Percentiles rank a stretch among this genome's conserved stretches.
Conservation (phyloP, 2,113 vertebrate species). For the Vombatus ursinus region DNA sequence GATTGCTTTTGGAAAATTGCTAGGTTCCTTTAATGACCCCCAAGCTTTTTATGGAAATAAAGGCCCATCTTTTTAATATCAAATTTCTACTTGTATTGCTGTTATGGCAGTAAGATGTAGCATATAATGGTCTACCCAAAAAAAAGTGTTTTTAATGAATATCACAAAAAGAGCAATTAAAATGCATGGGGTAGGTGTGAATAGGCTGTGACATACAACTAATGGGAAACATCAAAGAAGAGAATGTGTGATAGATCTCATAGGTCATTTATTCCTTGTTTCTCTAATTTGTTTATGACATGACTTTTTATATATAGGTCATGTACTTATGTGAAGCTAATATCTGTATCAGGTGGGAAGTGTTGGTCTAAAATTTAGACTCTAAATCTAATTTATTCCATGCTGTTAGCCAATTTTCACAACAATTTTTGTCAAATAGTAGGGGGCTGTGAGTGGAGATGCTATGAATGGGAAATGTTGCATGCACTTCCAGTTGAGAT, state of each 20-base stretch:
- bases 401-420: not conserved
- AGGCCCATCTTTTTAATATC: not conserved
- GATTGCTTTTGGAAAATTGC: not conserved
- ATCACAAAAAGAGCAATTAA: not conserved
- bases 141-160: not conserved
- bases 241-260: not conserved
- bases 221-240: not conserved
- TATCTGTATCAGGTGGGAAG: not conserved
- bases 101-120: too few relatives aligned
- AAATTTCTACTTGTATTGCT: not conserved
- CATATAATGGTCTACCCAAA: not conserved
- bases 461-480: not conserved
- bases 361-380: not conserved
- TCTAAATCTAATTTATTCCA: not conserved
- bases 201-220: not conserved
- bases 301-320: not conserved
- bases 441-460: not conserved
- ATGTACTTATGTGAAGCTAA: not conserved
- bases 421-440: not conserved
- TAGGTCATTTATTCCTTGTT: not conserved
- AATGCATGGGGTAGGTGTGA: not conserved
- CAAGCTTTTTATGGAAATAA: not conserved
- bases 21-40: not conserved
- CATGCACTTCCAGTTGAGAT: not conserved
- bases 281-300: not conserved